phyloP scores from a whole-genome alignment of 2,113 vertebrate species.

The Oxygymnocypris stewartii region DNA sequence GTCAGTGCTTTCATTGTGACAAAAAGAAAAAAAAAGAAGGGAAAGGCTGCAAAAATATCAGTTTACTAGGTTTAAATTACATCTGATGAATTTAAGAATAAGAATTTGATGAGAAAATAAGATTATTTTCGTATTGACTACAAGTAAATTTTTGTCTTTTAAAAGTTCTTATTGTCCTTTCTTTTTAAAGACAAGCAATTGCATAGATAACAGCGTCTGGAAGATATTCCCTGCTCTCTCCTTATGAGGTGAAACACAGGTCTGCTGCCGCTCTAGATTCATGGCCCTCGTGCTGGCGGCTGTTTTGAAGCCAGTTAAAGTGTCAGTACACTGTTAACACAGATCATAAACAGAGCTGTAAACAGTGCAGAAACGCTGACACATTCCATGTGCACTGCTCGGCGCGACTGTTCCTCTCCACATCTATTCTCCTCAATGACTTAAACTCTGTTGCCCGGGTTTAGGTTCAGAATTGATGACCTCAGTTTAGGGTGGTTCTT shows the following conservation, averaged over 20 bases:
- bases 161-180: not conserved
- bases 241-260: constrained; percentile 42
- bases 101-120: not conserved
- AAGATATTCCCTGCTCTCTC: constrained; percentile 14
- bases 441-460: constrained; percentile 34
- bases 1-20: not conserved
- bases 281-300: constrained; percentile 43
- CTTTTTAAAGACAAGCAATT: not conserved
- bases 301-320: constrained; percentile 67
- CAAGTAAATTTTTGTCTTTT: not conserved
- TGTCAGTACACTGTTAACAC: constrained; percentile 72
- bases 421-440: constrained; percentile 44
- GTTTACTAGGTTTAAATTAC: not conserved
- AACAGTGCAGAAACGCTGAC: constrained; percentile 59
- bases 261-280: constrained; percentile 48
- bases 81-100: not conserved
- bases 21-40: not conserved
- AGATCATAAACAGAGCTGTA: constrained; percentile 63
- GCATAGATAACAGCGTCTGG: not conserved
- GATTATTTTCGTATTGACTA: not conserved
- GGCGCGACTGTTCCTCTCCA: constrained; percentile 62
- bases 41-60: not conserved
- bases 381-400: constrained; percentile 51
- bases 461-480: constrained; percentile 64
- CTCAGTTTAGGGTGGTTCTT: constrained; percentile 60